Conservation (phyloP, 2,797 vertebrate genomes). For the Salmo trutta region DNA sequence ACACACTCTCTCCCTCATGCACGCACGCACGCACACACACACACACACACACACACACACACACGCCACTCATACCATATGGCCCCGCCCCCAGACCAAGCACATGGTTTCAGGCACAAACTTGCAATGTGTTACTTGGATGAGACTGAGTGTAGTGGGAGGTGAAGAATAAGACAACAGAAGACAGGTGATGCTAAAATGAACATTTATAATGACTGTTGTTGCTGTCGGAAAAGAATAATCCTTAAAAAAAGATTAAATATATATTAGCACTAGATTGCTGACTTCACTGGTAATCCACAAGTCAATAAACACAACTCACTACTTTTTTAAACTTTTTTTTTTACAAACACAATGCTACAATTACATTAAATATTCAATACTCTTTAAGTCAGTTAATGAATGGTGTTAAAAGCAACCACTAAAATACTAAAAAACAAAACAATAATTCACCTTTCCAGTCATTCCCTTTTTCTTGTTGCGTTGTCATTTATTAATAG, state of each 20-base stretch:
- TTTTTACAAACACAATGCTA: conserved; percentile 89
- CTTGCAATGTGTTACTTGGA: conserved; percentile 86
- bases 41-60: conserved; percentile 19
- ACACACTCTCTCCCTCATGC: conserved; percentile 32
- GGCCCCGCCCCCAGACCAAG: conserved; percentile 51
- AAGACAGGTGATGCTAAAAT: conserved; percentile 97
- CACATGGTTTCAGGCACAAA: conserved; percentile 76
- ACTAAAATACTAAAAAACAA: conserved; percentile 83
- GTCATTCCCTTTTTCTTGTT: conserved; percentile 81
- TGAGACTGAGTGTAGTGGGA: conserved; percentile 86
- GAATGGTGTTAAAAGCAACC: conserved; percentile 87
- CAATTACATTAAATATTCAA: conserved; percentile 89
- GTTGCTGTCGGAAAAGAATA: conserved; percentile 82
- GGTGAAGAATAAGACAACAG: conserved; percentile 94
- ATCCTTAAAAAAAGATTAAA: conserved; percentile 89
- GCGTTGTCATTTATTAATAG: conserved; percentile 81
- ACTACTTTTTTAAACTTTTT: conserved; percentile 77
- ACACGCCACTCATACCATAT: conserved; percentile 42
- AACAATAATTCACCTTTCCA: conserved; percentile 84
- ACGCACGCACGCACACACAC: conserved; percentile 30
- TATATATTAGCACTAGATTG: conserved; percentile 90
- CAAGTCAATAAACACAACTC: conserved; percentile 93
- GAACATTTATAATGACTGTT: conserved; percentile 96
- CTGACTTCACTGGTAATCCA: conserved; percentile 90
- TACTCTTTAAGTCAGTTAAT: conserved; percentile 87